A percentile compares a stretch with the other conserved stretches of the same genome.
These are phyloP conservation scores for Lutraria lutraria DNA, from an alignment of 2,888 invertebrate genomes.

Conservation along the genomic window DNA sequence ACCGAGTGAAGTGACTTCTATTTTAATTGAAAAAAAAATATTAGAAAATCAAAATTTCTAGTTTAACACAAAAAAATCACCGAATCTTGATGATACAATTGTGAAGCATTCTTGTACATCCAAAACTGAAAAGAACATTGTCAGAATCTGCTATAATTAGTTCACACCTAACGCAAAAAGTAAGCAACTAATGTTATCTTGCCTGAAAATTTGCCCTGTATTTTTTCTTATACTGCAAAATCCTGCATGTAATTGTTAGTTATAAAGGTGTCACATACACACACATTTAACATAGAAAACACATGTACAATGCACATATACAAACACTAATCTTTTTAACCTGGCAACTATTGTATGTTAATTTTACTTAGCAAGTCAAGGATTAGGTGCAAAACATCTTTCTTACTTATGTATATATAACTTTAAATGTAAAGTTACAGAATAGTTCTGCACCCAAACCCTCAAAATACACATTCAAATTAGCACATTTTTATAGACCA, in stretches of 20 bases:
- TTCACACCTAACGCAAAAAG: too few relatives aligned
- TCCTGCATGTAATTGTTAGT: too few relatives aligned
- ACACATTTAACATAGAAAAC: too few relatives aligned
- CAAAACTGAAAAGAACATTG: conserved; percentile 48
- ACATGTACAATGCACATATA: too few relatives aligned
- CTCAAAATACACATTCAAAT: neutral
- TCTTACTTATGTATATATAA: neutral
- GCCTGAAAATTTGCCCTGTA: too few relatives aligned
- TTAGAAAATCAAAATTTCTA: neutral
- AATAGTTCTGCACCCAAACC: neutral
- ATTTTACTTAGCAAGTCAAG: neutral
- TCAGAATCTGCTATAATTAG: too few relatives aligned
- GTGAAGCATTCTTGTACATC: conserved; percentile 55
- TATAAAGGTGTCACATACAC: too few relatives aligned
- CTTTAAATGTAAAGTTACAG: neutral
- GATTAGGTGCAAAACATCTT: neutral
- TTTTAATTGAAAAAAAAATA: neutral
- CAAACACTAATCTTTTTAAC: too few relatives aligned
- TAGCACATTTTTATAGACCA: neutral
- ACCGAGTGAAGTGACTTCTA: neutral
- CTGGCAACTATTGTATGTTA: neutral
- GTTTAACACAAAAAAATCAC: conserved; percentile 35
- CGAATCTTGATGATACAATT: conserved; percentile 50
- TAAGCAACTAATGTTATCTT: too few relatives aligned
- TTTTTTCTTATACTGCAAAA: too few relatives aligned